Evolutionary conservation across 2,113 vertebrate genomes (phyloP).

Genomic region (Maccullochella peelii): DNA sequence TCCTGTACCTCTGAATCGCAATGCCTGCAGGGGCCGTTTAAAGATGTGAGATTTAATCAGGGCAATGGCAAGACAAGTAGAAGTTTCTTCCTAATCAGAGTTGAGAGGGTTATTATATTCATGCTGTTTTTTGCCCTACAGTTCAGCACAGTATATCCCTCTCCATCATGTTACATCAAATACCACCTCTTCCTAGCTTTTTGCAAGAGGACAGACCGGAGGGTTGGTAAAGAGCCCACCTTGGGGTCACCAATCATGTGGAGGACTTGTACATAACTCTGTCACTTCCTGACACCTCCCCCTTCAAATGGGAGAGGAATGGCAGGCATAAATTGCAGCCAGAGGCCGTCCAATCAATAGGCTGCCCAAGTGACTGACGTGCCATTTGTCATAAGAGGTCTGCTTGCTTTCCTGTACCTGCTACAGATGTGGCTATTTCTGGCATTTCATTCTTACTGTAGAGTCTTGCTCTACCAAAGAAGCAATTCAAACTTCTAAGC

Average conservation of each 20-base stretch:
- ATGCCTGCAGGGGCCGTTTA: conserved; percentile 58
- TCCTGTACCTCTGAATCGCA: conserved; percentile 38
- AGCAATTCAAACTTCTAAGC: not conserved
- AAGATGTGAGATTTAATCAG: conserved; percentile 79
- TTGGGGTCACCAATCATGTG: conserved; percentile 79
- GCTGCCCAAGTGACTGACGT: conserved; percentile 67
- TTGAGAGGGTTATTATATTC: conserved; percentile 74
- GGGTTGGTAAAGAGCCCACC: conserved; percentile 65
- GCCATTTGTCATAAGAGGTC: conserved; percentile 74
- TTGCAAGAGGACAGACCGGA: conserved; percentile 38
- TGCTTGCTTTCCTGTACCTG: conserved; percentile 53
- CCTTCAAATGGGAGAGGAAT: conserved; percentile 81
- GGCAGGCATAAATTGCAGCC: conserved; percentile 77
- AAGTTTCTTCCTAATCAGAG: conserved; percentile 73
- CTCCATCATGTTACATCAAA: conserved; percentile 58
- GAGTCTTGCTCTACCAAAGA: not conserved
- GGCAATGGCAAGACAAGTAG: conserved; percentile 66
- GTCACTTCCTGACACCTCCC: conserved; percentile 79
- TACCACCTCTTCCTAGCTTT: conserved; percentile 24
- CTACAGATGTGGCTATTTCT: conserved; percentile 46
- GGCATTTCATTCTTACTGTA: conserved; percentile 12
- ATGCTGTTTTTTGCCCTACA: conserved; percentile 32
- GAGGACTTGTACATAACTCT: conserved; percentile 80
- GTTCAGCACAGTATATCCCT: conserved; percentile 36
- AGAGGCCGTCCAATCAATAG: conserved; percentile 79